Evolutionary conservation across 2,888 invertebrate species (phyloP), one percentile per base, ranked within the genome.

Genomic region (Catonia carolina): DNA sequence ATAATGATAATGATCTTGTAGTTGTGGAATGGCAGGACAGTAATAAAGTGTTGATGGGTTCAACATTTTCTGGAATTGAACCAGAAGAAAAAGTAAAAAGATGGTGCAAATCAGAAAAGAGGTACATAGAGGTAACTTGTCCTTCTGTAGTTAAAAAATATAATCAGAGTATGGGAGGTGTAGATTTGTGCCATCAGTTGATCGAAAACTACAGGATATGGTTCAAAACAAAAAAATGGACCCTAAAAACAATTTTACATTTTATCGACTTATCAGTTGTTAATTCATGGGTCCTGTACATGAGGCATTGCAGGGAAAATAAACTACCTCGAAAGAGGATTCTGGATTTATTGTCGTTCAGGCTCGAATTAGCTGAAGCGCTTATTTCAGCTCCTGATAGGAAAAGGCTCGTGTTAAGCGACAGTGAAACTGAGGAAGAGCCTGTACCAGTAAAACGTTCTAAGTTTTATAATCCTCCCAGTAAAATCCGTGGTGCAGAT

Each of bases 151-250:
- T 54, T 2, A 45, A 31, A 45, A 12, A 47, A 18, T 54, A 54
- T 22, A 54, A 45, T n/a, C 10, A 12, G 3, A n/a, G 14, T 47
- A 54, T 45, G 45, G 39, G 37, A 15, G 49, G 55, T 2, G 55
- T 55, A 2, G 55, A 49, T 15, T n/a, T 39, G 6, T 37, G 15
- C n/a, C 49, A 55, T 22, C 55, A 49, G 39, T 36, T 49, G 49
- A 36, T 55, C 22, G 48, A 55, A 14, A 49, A 37, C 12, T 55
- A 23, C 27, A 36, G 49, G 14, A 23, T 37, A 14, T 49, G 20
- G 37, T 22, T 54, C 22, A 6, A 15, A 7, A 54, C 54, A 18
- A 23, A 35, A 35, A 54, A 54, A 47, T 45, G 47, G 54, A 14
- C 23, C 17, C 20, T 39, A 14, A 53, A 53, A 41, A 37, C 27